Evolutionary conservation across 2,113 vertebrate genomes (phyloP), one percentile per base, ranked within the genome.

Genomic region (Oreochromis tanganicae): DNA sequence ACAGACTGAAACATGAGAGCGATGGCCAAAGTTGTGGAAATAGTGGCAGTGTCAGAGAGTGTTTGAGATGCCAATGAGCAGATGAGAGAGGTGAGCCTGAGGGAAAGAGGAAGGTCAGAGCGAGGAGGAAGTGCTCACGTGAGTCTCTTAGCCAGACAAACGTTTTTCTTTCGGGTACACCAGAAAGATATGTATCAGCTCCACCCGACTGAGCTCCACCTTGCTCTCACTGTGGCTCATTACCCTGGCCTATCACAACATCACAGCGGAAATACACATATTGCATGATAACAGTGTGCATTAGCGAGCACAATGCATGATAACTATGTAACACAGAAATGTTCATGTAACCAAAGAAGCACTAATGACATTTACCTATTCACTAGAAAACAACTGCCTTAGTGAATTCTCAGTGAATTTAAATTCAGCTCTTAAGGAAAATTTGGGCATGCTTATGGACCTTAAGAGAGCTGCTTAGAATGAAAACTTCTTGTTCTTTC

Each of bases 151-250:
- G 54, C 82, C 81, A 92, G 88, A 91, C 89, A 90, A 92, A 85
- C 13, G 52, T 91, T 88, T 90, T 87, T 84, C 86, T 94, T 87
- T 92, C 88, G 86, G 55, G 90, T 91, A 68, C 80, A 75, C 94
- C 91, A 56, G 84, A 90, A 89, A 92, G 94, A 92, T 90, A 83
- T 90, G 93, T 88, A 92, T 91, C 63, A 52, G 93, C 88, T 87
- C 41, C 71, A 91, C 92, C 92, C 92, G 92, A 92, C 86, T 88
- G 94, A 89, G 84, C 91, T 87, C 90, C 93, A 88, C 92, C 91
- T 91, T 87, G 90, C 89, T 86, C 88, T 93, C 90, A 85, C 82
- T 10, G 88, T 88, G 93, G 87, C 91, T 93, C 93, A 90, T 95
- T 95, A 96, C 91, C 87, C 88, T 34, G 89, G 79, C 82, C 92